Conservation (phyloP, 1,140 invertebrate species). For the Liolophura sinensis region DNA sequence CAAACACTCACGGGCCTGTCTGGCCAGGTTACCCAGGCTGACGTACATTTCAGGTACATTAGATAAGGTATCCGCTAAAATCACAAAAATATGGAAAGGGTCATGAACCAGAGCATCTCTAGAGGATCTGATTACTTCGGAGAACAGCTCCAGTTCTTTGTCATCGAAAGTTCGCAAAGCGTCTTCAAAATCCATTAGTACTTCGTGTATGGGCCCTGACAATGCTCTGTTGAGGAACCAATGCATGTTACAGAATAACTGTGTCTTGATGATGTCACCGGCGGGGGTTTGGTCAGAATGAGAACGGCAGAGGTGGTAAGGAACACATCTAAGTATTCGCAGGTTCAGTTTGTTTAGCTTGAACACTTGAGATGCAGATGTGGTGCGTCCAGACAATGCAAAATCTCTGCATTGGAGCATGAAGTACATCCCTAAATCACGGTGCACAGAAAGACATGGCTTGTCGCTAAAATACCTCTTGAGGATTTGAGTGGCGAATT, state of each 20-base stretch:
- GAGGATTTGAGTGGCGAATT: constrained; percentile 11
- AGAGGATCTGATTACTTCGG: too few relatives aligned
- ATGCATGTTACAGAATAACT: constrained; percentile 24
- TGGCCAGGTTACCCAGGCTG: too few relatives aligned
- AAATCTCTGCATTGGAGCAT: constrained; percentile 20
- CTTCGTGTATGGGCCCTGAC: constrained; percentile 23
- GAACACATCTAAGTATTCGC: constrained; percentile 24
- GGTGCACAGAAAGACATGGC: constrained; percentile 17
- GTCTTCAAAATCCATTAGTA: constrained; percentile 22
- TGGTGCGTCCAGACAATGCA: constrained; percentile 20
- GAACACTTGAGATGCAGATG: constrained; percentile 14
- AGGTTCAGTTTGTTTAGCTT: constrained; percentile 19
- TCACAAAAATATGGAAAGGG: too few relatives aligned
- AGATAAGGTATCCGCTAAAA: too few relatives aligned
- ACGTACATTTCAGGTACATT: too few relatives aligned
- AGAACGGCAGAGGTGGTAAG: constrained; percentile 25
- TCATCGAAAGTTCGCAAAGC: constrained; percentile 14
- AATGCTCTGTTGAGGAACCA: constrained; percentile 31
- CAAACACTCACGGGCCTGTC: too few relatives aligned
- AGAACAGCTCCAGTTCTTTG: too few relatives aligned
- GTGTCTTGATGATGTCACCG: constrained; percentile 19
- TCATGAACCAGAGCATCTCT: too few relatives aligned
- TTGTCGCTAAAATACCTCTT: constrained; percentile 15
- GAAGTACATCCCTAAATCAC: constrained; percentile 25
- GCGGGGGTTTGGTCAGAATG: constrained; percentile 12